Conservation (phyloP, 2,888 invertebrate genomes). For the Adineta ricciae region DNA sequence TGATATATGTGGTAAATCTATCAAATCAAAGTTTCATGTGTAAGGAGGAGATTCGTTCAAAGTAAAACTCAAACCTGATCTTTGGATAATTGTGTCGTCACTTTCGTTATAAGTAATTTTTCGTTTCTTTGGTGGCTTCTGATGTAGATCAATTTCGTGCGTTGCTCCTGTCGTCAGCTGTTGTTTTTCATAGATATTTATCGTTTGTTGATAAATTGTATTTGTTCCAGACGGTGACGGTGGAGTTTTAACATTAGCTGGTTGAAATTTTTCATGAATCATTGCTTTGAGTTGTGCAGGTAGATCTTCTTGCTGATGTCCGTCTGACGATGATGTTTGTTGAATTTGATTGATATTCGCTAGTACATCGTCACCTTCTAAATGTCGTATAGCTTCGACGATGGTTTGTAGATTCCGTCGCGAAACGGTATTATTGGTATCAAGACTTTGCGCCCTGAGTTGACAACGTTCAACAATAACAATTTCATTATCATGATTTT, state of each 20-base stretch:
- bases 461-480: conserved; percentile 20
- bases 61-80: neutral
- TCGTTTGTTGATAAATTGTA: conserved; percentile 7
- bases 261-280: conserved; percentile 20
- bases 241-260: neutral
- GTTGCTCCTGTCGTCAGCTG: neutral
- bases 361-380: conserved; percentile 8
- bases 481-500: conserved; percentile 10
- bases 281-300: neutral
- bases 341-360: neutral
- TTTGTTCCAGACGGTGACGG: neutral
- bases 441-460: neutral
- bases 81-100: neutral
- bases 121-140: neutral
- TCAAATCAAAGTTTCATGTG: neutral
- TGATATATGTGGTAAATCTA: neutral
- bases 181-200: neutral
- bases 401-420: conserved; percentile 1
- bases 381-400: conserved; percentile 18
- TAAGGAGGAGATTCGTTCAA: too few relatives aligned
- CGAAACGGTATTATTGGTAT: conserved; percentile 15
- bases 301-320: neutral
- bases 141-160: neutral
- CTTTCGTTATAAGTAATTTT: neutral
- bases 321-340: neutral